Evolutionary conservation across 1,140 invertebrate genomes (phyloP), one percentile per base, ranked within the genome.

Genomic region (Penaeus chinensis): DNA sequence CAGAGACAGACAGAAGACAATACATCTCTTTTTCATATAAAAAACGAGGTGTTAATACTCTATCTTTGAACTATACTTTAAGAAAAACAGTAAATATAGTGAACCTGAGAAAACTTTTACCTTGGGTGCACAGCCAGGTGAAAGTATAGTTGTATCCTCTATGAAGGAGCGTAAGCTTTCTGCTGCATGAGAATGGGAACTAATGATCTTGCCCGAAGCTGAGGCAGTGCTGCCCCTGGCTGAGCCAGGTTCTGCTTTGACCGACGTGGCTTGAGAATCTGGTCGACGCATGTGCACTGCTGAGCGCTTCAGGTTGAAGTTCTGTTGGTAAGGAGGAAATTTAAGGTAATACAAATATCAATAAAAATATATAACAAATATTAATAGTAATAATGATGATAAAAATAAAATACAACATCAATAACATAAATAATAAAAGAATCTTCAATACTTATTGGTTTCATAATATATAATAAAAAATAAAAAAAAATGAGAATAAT

Each of bases 211-310:
- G 90, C 91, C 66, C 47, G 91, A 91, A 37, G 92, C 92, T 16
- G 93, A 93, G 42, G 92, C 92, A 62, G 92, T 92, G 37, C 92
- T 93, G 47, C 92, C 93, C 90, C 93, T 92, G 8, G 90, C 93
- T 88, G 94, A 95, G 1, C 94, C 94, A 8, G 94, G 94, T 90
- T 95, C 94, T 0, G 93, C 94, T 91, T 95, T 95, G 0, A 94
- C 92, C 24, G 94, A 94, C 0, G 94, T 94, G 3, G 93, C 93
- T 91, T 93, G 94, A 42, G 94, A 94, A 0, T 93, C 92, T 19
- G 94, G 92, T 27, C 91, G 87, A 66, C 89, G 89, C 66, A 85
- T 65, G 65, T 81, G 66, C 37, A 71, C 37, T 22, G 71, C 42
- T 22, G 62, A 77, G 47, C 65, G 78, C 42, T 89, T 85, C 27